Conservation (phyloP, 2,888 invertebrate species). For the Drosophila buzzatii region DNA sequence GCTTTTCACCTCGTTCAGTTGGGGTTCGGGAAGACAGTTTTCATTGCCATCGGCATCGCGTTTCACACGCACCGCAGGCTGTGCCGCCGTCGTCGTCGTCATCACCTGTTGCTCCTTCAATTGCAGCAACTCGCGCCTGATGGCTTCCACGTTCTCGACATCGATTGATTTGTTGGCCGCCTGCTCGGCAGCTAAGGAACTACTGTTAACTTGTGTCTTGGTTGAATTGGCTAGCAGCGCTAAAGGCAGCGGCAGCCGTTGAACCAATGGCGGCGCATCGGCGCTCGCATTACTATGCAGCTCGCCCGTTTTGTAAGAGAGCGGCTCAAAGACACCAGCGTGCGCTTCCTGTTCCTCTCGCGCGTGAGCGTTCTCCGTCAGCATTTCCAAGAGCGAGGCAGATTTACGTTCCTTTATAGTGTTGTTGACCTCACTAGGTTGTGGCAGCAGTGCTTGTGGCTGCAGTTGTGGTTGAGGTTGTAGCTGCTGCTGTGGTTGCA, state of each 20-base stretch:
- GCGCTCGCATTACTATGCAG: slow-evolving; percentile 40
- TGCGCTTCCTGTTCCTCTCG: slow-evolving; percentile 69
- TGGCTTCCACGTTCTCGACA: slow-evolving; percentile 76
- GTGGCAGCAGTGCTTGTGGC: slow-evolving; percentile 7
- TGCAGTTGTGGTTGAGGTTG: slow-evolving; percentile 13
- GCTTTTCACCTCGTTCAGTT: slow-evolving; percentile 53
- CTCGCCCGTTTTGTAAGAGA: slow-evolving; percentile 83
- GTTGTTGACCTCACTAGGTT: slow-evolving; percentile 4
- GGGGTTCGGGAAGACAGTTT: slow-evolving; percentile 76
- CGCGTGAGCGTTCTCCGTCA: slow-evolving; percentile 70
- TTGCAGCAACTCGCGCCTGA: slow-evolving; percentile 82
- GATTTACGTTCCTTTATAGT: slow-evolving; percentile 41
- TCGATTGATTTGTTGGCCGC: slow-evolving; percentile 28
- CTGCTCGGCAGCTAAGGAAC: slow-evolving; percentile 20
- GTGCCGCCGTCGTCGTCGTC: slow-evolving; percentile 23
- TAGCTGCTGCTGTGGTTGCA: not conserved
- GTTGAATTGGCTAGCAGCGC: slow-evolving; percentile 79
- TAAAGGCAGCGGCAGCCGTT: slow-evolving; percentile 80
- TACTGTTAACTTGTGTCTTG: slow-evolving; percentile 54
- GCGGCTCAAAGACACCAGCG: slow-evolving; percentile 78
- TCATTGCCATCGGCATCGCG: slow-evolving; percentile 56
- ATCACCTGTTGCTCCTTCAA: slow-evolving; percentile 38
- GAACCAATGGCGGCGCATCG: slow-evolving; percentile 44
- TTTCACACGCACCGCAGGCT: slow-evolving; percentile 59
- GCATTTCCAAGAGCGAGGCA: slow-evolving; percentile 72